Evolutionary conservation across 2,888 invertebrate genomes (phyloP).

Genomic region (Atethmia centrago): DNA sequence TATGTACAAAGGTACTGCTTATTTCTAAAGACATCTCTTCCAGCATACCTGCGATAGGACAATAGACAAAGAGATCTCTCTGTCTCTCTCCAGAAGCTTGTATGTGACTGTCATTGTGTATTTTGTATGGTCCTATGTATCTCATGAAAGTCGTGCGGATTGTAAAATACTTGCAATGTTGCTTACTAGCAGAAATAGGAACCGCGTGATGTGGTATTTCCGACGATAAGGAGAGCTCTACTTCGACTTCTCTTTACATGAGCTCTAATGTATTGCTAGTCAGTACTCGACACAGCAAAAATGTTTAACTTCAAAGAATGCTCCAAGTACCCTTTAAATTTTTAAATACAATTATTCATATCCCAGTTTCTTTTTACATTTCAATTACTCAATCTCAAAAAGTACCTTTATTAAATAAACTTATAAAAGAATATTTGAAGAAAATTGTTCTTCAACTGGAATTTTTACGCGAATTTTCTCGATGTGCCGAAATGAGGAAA

Average conservation of each 20-base stretch:
- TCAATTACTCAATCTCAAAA: constrained; percentile 52
- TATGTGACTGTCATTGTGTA: neutral
- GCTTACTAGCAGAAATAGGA: neutral
- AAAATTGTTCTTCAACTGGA: constrained; percentile 50
- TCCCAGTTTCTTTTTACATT: constrained; percentile 23
- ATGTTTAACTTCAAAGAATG: neutral
- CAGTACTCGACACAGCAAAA: neutral
- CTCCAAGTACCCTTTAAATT: neutral
- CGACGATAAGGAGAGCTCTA: neutral
- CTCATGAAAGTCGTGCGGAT: neutral
- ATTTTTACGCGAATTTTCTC: constrained; percentile 53
- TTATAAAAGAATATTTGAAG: constrained; percentile 55
- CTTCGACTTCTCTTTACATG: neutral
- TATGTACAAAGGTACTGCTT: too few relatives aligned
- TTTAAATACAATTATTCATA: constrained; percentile 43
- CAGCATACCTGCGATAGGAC: too few relatives aligned
- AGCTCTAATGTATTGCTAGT: neutral
- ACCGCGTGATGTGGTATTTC: neutral
- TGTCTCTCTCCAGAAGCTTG: too few relatives aligned
- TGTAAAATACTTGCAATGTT: neutral
- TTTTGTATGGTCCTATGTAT: neutral
- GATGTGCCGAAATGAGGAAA: constrained; percentile 59
- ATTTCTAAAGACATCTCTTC: too few relatives aligned
- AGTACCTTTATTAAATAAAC: constrained; percentile 55
- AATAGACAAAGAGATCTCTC: too few relatives aligned